Percentiles rank a stretch among this genome's conserved stretches.
These are phyloP conservation scores for Cynodonichthys magdalenae DNA, from an alignment of 2,797 vertebrate genomes.

Conservation along the genomic window DNA sequence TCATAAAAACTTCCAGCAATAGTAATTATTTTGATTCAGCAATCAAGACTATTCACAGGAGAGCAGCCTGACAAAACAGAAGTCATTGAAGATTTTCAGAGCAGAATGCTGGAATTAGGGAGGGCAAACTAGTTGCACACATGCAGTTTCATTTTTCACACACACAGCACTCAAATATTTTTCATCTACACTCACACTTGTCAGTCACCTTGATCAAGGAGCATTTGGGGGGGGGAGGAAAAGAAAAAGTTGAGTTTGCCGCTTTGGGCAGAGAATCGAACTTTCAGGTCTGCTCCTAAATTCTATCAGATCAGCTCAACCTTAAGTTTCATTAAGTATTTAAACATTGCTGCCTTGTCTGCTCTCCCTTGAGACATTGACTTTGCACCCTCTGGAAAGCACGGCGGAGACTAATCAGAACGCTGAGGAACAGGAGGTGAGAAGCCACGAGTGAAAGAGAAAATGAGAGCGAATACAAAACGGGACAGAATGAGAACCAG, in stretches of 20 bases:
- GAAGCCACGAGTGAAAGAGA: constrained; percentile 30
- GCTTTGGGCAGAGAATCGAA: constrained; percentile 31
- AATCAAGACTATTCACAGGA: constrained; percentile 26
- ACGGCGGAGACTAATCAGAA: constrained; percentile 45
- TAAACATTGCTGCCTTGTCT: constrained; percentile 43
- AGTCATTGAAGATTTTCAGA: constrained; percentile 30
- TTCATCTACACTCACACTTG: constrained; percentile 20
- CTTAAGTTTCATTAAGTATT: constrained; percentile 62
- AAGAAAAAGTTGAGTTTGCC: constrained; percentile 28
- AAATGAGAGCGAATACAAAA: constrained; percentile 27
- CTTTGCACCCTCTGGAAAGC: constrained; percentile 35
- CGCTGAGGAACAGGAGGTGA: constrained; percentile 4
- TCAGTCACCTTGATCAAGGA: constrained; percentile 38
- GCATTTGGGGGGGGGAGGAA: constrained; percentile 26
- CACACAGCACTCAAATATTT: constrained; percentile 6
- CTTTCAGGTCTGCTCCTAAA: constrained; percentile 32
- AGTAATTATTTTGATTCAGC: constrained; percentile 40
- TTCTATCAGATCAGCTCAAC: constrained; percentile 50
- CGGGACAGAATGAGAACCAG: constrained; percentile 23
- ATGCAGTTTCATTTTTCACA: constrained; percentile 4
- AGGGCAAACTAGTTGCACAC: constrained; percentile 9
- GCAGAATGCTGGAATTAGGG: constrained; percentile 12
- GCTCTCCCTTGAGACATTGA: constrained; percentile 39
- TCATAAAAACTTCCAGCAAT: constrained; percentile 16
- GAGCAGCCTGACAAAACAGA: constrained; percentile 8